Base-by-base conservation (phyloP, 2,888 invertebrate genomes). In the Pyrrhosoma nymphula region DNA sequence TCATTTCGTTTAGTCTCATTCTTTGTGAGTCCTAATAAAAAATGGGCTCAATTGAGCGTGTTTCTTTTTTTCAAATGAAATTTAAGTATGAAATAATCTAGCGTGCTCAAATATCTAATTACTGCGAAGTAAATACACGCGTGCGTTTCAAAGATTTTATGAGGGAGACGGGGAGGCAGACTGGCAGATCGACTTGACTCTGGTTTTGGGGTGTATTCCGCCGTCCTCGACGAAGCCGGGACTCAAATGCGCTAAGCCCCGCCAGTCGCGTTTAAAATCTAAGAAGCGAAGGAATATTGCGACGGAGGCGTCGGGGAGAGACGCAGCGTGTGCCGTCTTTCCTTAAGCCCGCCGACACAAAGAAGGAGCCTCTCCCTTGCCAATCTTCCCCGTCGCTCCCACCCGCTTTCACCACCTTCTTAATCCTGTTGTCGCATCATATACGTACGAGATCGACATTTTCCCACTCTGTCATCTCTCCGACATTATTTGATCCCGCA, bases 371-470 rank as follows among this genome's bases (percentile, higher is more conserved):
- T 8, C 47, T 47, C 47, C 8, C 2, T 47, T 47, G 47, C 47
- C 47, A 47, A 47, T 69, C 69, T n/a, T 26, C n/a, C 26, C 10
- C 69, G 60, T 20, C 69, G 20, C 69, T 69, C 69, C 69, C 69
- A 8, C 69, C 4, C n/a, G 3, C 60, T 20, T 3, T 60, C 60
- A 8, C 10, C 26, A 20, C 26, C 23, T 69, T n/a, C n/a, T n/a
- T n/a, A 69, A 69, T 26, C 69, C 69, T n/a, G 69, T 69, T 69
- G 69, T 69, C 69, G 69, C 69, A 69, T 69, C 69, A n/a, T 69
- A 69, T 12, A 20, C 69, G 47, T 26, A 26, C n/a, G 26, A 8
- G n/a, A 69, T 69, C 26, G n/a, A n/a, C 23, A 69, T 69, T n/a
- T 26, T 23, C 69, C n/a, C 69, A n/a, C 69, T 10, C 23, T 26